Evolutionary conservation across 2,888 invertebrate genomes (phyloP).

Genomic region (Celastrina argiolus): DNA sequence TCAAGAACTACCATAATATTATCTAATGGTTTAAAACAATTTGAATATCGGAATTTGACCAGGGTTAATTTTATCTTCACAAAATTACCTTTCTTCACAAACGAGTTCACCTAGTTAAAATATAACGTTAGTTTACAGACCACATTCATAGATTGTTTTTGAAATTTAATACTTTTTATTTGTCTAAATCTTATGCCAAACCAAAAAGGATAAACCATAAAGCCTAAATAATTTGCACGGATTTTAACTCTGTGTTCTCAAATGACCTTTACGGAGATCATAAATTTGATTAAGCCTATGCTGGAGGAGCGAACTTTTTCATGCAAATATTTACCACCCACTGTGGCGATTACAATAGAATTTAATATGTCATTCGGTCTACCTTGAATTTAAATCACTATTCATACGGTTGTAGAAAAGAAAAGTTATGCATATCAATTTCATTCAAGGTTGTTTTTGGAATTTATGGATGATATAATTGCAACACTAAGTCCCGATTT

Average conservation of each 20-base stretch:
- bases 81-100: not conserved
- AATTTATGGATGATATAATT: not conserved
- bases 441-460: not conserved
- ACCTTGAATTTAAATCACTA: conserved; percentile 1
- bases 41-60: too few relatives aligned
- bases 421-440: conserved; percentile 5
- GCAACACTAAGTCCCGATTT: not conserved
- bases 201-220: not conserved
- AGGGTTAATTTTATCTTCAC: too few relatives aligned
- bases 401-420: not conserved
- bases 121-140: not conserved
- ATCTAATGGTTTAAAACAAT: too few relatives aligned
- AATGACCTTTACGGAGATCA: not conserved
- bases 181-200: not conserved
- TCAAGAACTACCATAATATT: too few relatives aligned
- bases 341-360: not conserved
- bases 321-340: not conserved
- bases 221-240: not conserved
- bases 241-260: not conserved
- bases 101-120: not conserved
- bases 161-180: not conserved
- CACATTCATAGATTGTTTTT: not conserved
- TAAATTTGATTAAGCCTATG: not conserved
- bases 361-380: not conserved
- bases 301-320: not conserved